Evolutionary conservation across 2,797 vertebrate species (phyloP).

Genomic region (Phrynocephalus forsythii): DNA sequence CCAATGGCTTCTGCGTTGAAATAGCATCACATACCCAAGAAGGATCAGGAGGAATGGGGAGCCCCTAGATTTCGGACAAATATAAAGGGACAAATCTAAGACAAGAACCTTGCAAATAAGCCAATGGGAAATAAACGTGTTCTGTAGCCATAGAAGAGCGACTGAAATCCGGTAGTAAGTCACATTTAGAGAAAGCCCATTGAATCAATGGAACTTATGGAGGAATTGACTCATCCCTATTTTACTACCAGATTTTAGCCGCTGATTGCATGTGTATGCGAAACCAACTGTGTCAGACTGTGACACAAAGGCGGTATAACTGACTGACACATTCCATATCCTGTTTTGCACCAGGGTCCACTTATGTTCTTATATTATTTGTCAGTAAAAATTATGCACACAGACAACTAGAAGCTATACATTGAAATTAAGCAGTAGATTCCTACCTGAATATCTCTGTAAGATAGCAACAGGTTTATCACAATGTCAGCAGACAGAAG

Average conservation of each 20-base stretch:
- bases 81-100: neutral
- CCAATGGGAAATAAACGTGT: neutral
- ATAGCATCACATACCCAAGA: neutral
- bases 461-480: constrained; percentile 95
- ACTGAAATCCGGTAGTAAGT: too few relatives aligned
- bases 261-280: too few relatives aligned
- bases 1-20: neutral
- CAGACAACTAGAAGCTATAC: neutral
- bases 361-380: neutral
- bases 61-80: neutral
- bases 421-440: constrained; percentile 2
- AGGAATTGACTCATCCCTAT: too few relatives aligned
- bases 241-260: too few relatives aligned
- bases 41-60: neutral
- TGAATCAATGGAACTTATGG: too few relatives aligned
- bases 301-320: too few relatives aligned
- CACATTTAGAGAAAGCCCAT: too few relatives aligned
- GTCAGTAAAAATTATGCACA: neutral
- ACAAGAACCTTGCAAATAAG: neutral
- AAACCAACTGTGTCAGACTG: too few relatives aligned
- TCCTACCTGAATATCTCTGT: constrained; percentile 96
- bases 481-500: constrained; percentile 95
- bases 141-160: too few relatives aligned
- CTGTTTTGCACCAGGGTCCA: neutral
- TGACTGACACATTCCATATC: neutral